These are phyloP conservation scores for Myocastor coypus DNA, from an alignment of 2,113 vertebrate genomes.

Conservation along the genomic window DNA sequence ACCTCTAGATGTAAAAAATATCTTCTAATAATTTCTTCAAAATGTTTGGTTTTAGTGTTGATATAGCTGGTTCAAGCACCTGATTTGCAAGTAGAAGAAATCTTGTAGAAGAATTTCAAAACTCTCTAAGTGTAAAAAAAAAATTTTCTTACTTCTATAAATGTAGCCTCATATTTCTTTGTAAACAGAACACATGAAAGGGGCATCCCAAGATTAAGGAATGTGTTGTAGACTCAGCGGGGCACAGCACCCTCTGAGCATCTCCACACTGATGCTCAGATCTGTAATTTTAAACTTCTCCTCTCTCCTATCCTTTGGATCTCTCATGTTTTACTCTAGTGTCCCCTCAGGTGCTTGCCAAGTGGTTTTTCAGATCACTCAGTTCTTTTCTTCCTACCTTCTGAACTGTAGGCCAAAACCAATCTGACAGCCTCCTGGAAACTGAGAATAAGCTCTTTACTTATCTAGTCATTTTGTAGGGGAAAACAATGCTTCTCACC, in stretches of 20 bases:
- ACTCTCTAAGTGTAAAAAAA: background rate
- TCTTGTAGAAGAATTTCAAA: background rate
- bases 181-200: background rate
- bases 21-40: background rate
- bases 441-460: background rate
- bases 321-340: background rate
- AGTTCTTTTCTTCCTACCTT: background rate
- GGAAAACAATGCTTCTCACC: background rate
- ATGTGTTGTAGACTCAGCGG: background rate
- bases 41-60: background rate
- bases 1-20: background rate
- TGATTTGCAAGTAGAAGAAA: background rate
- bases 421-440: background rate
- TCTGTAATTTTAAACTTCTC: background rate
- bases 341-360: background rate
- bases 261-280: background rate
- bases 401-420: background rate
- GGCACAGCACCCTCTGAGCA: background rate
- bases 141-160: background rate
- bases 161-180: constrained; percentile 5
- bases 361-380: background rate
- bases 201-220: background rate
- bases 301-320: background rate
- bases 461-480: background rate
- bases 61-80: background rate